These are phyloP conservation scores for Coregonus ussuriensis DNA, from an alignment of 2,797 vertebrate species.

Conservation along the genomic window DNA sequence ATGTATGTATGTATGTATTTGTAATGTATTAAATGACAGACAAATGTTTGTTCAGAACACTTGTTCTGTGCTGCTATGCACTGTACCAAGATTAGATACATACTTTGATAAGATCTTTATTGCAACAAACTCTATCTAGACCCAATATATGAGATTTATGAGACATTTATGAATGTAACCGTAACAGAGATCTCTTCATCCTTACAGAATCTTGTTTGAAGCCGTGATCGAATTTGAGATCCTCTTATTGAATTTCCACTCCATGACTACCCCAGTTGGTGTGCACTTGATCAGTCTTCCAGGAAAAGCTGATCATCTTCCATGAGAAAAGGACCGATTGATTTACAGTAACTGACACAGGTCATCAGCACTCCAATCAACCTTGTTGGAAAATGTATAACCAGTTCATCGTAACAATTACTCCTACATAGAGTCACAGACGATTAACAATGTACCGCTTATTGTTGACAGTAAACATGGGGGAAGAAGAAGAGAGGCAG, in stretches of 20 bases:
- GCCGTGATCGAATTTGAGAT: no score
- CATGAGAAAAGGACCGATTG: background rate
- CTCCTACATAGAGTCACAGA: background rate
- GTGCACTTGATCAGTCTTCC: background rate
- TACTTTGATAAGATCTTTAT: no score
- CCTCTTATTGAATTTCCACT: background rate
- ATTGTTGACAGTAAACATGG: background rate
- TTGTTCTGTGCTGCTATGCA: no score
- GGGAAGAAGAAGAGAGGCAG: no score
- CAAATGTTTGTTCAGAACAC: no score
- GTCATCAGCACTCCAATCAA: background rate
- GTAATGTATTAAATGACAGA: no score
- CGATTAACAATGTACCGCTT: background rate
- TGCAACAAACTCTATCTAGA: no score
- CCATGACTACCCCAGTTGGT: background rate
- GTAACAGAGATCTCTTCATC: background rate
- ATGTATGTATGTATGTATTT: rapidly evolving
- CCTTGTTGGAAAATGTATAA: background rate
- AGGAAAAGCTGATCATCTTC: background rate
- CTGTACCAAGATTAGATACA: no score
- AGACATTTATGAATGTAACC: background rate
- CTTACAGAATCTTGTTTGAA: background rate
- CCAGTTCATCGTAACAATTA: background rate
- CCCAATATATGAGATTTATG: no score
- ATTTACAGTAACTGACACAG: background rate